These are phyloP conservation scores for Exephanes ischioxanthus DNA, from an alignment of 2,888 invertebrate species.

Conservation along the genomic window DNA sequence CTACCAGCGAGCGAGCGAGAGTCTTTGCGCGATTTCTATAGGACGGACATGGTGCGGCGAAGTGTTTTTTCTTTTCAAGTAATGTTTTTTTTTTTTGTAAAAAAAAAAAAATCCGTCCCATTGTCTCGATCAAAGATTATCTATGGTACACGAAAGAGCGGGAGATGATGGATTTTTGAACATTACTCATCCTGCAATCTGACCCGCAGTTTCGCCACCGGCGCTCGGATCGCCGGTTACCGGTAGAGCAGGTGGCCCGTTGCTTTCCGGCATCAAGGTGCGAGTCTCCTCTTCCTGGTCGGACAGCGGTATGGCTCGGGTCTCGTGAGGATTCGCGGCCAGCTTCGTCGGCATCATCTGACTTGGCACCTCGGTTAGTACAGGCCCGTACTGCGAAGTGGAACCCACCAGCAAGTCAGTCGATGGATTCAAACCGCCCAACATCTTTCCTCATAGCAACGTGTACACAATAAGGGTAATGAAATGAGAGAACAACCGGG, in stretches of 20 bases:
- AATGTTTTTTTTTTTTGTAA: not conserved
- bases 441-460: constrained; percentile 84
- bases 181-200: constrained; percentile 80
- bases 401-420: constrained; percentile 85
- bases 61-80: constrained; percentile 4
- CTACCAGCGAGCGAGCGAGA: constrained; percentile 43
- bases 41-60: constrained; percentile 42
- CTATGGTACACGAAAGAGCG: constrained; percentile 33
- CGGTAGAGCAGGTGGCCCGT: constrained; percentile 65
- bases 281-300: constrained; percentile 84
- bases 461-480: constrained; percentile 80
- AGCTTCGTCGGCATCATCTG: constrained; percentile 80
- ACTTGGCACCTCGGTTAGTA: constrained; percentile 84
- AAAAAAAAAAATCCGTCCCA: constrained; percentile 22
- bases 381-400: constrained; percentile 85
- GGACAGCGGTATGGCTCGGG: constrained; percentile 79
- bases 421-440: constrained; percentile 85
- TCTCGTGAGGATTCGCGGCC: constrained; percentile 72
- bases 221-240: constrained; percentile 74
- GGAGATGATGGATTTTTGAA: constrained; percentile 3
- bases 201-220: constrained; percentile 72
- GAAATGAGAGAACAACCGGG: constrained; percentile 71
- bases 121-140: constrained; percentile 20
- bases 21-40: constrained; percentile 58
- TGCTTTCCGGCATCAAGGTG: constrained; percentile 81